These are phyloP conservation scores for Polypterus senegalus DNA, from an alignment of 2,113 vertebrate genomes.

Conservation along the genomic window DNA sequence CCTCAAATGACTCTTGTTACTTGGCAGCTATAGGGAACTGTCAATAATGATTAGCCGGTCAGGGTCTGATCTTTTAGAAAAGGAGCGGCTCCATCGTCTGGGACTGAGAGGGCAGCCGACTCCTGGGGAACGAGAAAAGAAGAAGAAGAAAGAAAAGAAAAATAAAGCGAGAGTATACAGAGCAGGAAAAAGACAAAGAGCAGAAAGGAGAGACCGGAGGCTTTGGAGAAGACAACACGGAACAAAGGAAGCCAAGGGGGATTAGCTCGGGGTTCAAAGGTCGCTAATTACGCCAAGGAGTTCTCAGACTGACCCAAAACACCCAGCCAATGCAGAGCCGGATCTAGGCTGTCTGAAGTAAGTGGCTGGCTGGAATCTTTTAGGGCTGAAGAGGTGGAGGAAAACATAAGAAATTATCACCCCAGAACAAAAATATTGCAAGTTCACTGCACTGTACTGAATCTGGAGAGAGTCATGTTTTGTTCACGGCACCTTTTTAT, in stretches of 20 bases:
- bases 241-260: slow-evolving; percentile 64
- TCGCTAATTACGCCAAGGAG: slow-evolving; percentile 73
- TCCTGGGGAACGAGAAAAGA: background rate
- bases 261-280: slow-evolving; percentile 72
- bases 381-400: slow-evolving; percentile 26
- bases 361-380: slow-evolving; percentile 30
- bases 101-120: background rate
- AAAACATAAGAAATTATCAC: too few species aligned
- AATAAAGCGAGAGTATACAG: background rate
- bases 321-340: slow-evolving; percentile 14
- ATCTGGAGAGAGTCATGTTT: too few species aligned
- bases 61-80: slow-evolving; percentile 77
- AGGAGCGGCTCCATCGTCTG: slow-evolving; percentile 71
- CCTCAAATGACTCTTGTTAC: background rate
- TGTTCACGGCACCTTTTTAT: too few species aligned
- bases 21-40: slow-evolving; percentile 37
- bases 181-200: slow-evolving; percentile 36
- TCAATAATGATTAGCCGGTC: slow-evolving; percentile 76
- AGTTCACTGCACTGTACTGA: slow-evolving; percentile 20
- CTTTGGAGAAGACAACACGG: slow-evolving; percentile 73
- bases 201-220: slow-evolving; percentile 66
- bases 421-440: slow-evolving; percentile 19
- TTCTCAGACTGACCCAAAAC: slow-evolving; percentile 45
- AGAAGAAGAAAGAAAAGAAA: background rate
- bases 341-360: slow-evolving; percentile 33